phyloP scores from a whole-genome alignment of 2,888 invertebrate genomes.

The Spialia ferax region DNA sequence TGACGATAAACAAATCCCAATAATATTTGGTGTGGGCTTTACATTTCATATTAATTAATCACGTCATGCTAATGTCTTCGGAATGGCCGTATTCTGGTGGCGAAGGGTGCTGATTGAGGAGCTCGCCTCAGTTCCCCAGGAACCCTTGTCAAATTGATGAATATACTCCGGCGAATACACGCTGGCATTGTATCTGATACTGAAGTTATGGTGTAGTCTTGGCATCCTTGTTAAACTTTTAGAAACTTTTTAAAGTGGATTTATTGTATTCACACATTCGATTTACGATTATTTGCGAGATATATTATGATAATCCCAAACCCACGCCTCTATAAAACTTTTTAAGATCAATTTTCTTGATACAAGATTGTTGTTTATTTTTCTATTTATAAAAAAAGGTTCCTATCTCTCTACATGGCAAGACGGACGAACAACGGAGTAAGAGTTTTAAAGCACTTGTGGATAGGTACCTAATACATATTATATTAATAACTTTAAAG shows the following conservation, averaged over 20 bases:
- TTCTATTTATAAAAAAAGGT: no score
- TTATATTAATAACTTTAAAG: background rate
- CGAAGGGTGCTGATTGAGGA: slow-evolving; percentile 46
- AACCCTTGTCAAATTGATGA: slow-evolving; percentile 63
- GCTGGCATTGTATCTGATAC: slow-evolving; percentile 14
- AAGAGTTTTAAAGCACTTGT: no score
- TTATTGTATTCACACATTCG: background rate
- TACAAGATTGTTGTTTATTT: no score
- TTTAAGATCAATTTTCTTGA: no score
- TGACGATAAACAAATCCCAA: slow-evolving; percentile 7
- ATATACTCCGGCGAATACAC: slow-evolving; percentile 44
- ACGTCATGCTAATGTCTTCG: slow-evolving; percentile 34
- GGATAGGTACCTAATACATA: no score
- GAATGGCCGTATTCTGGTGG: slow-evolving; percentile 40
- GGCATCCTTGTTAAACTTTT: background rate
- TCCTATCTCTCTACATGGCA: no score
- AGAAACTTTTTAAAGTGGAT: background rate
- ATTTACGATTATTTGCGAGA: background rate
- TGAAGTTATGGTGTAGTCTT: slow-evolving; percentile 26
- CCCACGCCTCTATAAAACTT: no score
- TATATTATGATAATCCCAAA: no score
- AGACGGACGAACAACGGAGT: no score
- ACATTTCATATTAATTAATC: slow-evolving; percentile 39
- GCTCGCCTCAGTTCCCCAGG: slow-evolving; percentile 29
- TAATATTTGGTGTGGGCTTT: slow-evolving; percentile 22